Base-by-base conservation (phyloP, 2,113 vertebrate species). In the Pterocles orientalis region DNA sequence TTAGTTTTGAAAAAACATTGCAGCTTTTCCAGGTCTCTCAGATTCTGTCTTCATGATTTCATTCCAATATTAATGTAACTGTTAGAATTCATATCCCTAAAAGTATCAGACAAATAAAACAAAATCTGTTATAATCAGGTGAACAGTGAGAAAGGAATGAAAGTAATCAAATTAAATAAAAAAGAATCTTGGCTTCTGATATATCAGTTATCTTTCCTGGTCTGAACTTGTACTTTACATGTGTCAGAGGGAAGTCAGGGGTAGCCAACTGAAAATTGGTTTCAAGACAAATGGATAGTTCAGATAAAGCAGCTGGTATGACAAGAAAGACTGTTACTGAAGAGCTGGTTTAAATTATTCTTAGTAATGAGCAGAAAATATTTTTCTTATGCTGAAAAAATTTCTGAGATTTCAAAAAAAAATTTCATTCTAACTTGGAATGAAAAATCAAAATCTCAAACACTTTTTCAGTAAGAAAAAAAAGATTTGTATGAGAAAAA, bases 1-100 rank as follows among this genome's bases (percentile, higher is more conserved):
- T 95, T 65, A 85, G 56, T 73, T 66, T 45, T 50, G 82, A 92
- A 91, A 90, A 70, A 47, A 71, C 39, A 14, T 18, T 57, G 62
- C 54, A 89, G 79, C 50, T 82, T 95, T 95, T 92, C 91, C 71
- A 94, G 36, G 89, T 95, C 73, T 93, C 89, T 86, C 85, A 70
- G 53, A 76, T 97, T 86, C 61, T 39, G 70, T 97, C 94, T 89
- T 92, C 81, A 75, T 66, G 16, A 76, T 88, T 83, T 92, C 62
- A 82, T 73, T 96, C 89, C 89, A 51, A 41, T 72, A 78, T 93
- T 84, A 82, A 58, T 0, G 1, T 64, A 90, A 79, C 51, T 75
- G 66, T 64, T 78, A 64, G 95, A 94, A 76, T 75, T 90, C 78
- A 85, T 29, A 93, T 86, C 71, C 95, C 97, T 98, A 90, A 93